Percentiles rank a stretch among this genome's conserved stretches.
phyloP scores from a whole-genome alignment of 2,113 vertebrate species.

The Dicentrarchus labrax region DNA sequence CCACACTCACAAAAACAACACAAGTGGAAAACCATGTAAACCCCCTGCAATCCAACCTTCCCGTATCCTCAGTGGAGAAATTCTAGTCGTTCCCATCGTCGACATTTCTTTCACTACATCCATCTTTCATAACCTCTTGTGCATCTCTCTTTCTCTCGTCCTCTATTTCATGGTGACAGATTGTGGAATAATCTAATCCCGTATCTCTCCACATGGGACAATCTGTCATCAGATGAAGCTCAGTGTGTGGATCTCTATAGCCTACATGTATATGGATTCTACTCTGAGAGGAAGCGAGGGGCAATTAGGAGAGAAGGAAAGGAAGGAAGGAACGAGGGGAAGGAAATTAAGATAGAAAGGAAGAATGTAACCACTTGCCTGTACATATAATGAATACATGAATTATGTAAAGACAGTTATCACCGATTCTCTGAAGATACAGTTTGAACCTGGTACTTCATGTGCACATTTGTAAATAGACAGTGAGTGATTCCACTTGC shows the following conservation, averaged over 20 bases:
- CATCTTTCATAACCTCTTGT: slow-evolving; percentile 29
- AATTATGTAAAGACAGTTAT: not conserved
- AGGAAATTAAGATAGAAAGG: not conserved
- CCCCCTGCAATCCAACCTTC: not conserved
- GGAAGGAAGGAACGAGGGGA: not conserved
- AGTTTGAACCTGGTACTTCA: too few relatives aligned
- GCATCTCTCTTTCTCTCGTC: not conserved
- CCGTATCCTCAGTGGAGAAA: not conserved
- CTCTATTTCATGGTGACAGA: slow-evolving; percentile 64
- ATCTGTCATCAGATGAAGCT: slow-evolving; percentile 43
- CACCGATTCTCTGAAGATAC: too few relatives aligned
- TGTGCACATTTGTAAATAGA: not conserved
- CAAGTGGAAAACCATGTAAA: slow-evolving; percentile 1
- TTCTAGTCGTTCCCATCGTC: slow-evolving; percentile 13
- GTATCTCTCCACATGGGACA: slow-evolving; percentile 41
- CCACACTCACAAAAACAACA: not conserved
- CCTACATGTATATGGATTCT: not conserved
- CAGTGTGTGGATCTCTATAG: slow-evolving; percentile 14
- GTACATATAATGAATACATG: not conserved
- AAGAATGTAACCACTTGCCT: not conserved
- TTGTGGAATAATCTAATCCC: slow-evolving; percentile 63
- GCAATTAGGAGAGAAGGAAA: not conserved
- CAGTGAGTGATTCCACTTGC: not conserved
- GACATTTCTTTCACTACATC: slow-evolving; percentile 6
- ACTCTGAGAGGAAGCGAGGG: not conserved